A percentile compares a stretch with the other conserved stretches of the same genome.
Conservation (phyloP, 2,113 vertebrate species). For the Aegotheles bennettii region DNA sequence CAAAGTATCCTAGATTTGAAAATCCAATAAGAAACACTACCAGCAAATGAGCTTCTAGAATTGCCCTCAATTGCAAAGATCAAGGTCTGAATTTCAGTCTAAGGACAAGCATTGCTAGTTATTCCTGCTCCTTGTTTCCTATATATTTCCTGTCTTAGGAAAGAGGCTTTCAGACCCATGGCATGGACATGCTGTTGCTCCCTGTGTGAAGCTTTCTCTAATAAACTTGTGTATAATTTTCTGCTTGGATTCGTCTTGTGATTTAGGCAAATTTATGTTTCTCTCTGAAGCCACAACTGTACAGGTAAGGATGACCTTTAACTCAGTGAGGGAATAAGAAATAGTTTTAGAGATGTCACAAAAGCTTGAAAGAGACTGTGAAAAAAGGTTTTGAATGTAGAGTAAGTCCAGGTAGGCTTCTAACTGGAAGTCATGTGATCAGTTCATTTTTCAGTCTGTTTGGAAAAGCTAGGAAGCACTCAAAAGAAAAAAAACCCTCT, state of each 20-base stretch:
- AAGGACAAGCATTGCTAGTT: neutral
- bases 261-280: neutral
- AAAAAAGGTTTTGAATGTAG: neutral
- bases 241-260: neutral
- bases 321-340: neutral
- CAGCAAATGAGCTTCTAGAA: neutral
- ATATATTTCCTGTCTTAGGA: neutral
- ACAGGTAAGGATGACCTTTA: neutral
- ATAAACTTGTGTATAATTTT: neutral
- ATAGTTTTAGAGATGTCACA: neutral
- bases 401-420: neutral
- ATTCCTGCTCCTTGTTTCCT: neutral
- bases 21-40: neutral
- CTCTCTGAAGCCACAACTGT: neutral
- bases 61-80: neutral
- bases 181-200: rapidly evolving
- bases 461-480: neutral
- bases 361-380: neutral
- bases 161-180: neutral
- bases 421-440: rapidly evolving
- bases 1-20: neutral
- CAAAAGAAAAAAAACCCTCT: neutral
- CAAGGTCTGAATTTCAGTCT: neutral
- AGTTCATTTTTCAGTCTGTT: neutral
- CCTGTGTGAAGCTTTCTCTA: neutral